phyloP scores from a whole-genome alignment of 2,888 invertebrate species.

The Temnothorax rugatulus region DNA sequence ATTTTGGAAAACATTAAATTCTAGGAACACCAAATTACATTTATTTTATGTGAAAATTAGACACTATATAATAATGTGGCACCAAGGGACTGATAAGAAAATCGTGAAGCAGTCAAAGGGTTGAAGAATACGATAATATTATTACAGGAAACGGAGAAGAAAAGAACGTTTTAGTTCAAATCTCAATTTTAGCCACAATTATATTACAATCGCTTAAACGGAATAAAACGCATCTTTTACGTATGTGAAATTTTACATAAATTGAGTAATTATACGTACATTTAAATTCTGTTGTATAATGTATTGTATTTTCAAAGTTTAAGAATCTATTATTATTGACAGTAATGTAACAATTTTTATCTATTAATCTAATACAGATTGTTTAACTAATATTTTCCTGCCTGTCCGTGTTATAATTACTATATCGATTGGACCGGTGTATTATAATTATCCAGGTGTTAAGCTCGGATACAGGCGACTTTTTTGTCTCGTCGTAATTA shows the following conservation, averaged over 20 bases:
- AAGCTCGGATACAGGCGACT: constrained; percentile 24
- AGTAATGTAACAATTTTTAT: constrained; percentile 13
- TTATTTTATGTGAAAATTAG: too few relatives aligned
- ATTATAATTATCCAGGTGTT: constrained; percentile 40
- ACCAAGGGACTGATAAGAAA: too few relatives aligned
- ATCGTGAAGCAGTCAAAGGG: too few relatives aligned
- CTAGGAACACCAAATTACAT: too few relatives aligned
- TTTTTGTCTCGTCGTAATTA: constrained; percentile 48
- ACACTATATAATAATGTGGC: too few relatives aligned
- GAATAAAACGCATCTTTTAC: not conserved
- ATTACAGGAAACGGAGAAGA: not conserved
- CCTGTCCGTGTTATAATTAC: constrained; percentile 65
- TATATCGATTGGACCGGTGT: constrained; percentile 20
- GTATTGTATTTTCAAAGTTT: not conserved
- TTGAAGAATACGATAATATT: not conserved
- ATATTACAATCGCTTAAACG: not conserved
- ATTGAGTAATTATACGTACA: not conserved
- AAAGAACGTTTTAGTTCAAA: constrained; percentile 10
- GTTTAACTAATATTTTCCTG: constrained; percentile 55
- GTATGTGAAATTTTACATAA: not conserved
- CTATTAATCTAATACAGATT: constrained; percentile 31
- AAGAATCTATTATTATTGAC: not conserved
- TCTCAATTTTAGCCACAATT: too few relatives aligned
- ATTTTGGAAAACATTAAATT: not conserved
- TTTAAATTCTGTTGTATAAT: not conserved